Conservation (phyloP, 2,113 vertebrate species). For the Holacanthus passer region DNA sequence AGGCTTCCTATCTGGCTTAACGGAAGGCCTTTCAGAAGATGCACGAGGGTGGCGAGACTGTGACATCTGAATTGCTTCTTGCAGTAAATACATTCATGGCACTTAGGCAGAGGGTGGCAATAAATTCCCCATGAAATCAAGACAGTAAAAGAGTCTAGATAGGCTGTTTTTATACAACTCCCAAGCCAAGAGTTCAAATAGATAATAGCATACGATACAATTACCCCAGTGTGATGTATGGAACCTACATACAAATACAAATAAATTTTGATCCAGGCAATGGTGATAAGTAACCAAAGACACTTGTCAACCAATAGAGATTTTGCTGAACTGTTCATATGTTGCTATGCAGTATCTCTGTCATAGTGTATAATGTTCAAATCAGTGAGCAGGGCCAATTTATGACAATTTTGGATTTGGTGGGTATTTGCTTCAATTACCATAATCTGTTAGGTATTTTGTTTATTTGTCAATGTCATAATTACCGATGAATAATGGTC, state of each 20-base stretch:
- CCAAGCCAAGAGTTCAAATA: conserved; percentile 30
- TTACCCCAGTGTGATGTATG: conserved; percentile 3
- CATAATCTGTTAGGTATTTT: neutral
- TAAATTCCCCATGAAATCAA: conserved; percentile 66
- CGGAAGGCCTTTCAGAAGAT: conserved; percentile 45
- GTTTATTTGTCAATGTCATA: no score
- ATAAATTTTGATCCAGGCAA: neutral
- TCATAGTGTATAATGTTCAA: neutral
- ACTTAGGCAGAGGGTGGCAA: conserved; percentile 43
- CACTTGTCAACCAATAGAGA: neutral
- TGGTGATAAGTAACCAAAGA: neutral
- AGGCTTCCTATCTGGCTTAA: conserved; percentile 45
- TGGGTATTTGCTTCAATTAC: neutral
- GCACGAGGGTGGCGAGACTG: conserved; percentile 42
- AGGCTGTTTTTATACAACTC: conserved; percentile 37
- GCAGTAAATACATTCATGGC: conserved; percentile 69
- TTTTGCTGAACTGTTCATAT: neutral
- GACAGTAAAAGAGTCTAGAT: conserved; percentile 47
- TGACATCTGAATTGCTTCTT: conserved; percentile 52
- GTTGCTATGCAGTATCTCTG: no score
- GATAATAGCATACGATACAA: conserved; percentile 15
- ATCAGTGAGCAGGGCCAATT: neutral
- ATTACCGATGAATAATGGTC: no score
- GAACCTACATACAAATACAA: neutral
- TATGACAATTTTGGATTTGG: neutral